Conservation (phyloP, 2,113 vertebrate species). For the Garra rufa region DNA sequence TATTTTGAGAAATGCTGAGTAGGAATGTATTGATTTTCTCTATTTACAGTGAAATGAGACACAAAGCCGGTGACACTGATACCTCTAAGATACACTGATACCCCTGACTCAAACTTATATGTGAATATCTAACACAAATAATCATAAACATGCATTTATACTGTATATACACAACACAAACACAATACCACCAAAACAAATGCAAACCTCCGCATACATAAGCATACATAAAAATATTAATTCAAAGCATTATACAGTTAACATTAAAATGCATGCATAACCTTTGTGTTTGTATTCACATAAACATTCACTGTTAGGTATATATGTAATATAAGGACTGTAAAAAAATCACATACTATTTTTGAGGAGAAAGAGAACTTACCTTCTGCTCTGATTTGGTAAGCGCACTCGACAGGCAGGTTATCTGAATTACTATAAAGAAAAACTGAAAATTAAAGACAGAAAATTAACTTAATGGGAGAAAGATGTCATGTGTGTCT, state of each 20-base stretch:
- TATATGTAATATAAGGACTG: neutral
- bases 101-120: constrained; percentile 26
- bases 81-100: constrained; percentile 27
- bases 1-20: constrained; percentile 56
- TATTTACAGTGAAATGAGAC: constrained; percentile 49
- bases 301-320: neutral
- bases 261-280: neutral
- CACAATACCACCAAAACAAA: neutral
- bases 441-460: neutral
- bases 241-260: neutral
- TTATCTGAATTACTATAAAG: neutral
- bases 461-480: neutral
- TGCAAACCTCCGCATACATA: neutral
- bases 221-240: neutral
- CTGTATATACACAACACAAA: neutral
- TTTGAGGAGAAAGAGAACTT: neutral
- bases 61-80: constrained; percentile 46
- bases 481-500: neutral
- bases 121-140: constrained; percentile 33
- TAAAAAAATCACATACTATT: neutral
- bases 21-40: constrained; percentile 52
- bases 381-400: constrained; percentile 20
- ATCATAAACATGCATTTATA: constrained; percentile 12
- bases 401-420: neutral
- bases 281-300: neutral